Percentiles rank a stretch among this genome's conserved stretches.
Conservation (phyloP, 2,888 invertebrate genomes). For the Strigamia transsilvanica region DNA sequence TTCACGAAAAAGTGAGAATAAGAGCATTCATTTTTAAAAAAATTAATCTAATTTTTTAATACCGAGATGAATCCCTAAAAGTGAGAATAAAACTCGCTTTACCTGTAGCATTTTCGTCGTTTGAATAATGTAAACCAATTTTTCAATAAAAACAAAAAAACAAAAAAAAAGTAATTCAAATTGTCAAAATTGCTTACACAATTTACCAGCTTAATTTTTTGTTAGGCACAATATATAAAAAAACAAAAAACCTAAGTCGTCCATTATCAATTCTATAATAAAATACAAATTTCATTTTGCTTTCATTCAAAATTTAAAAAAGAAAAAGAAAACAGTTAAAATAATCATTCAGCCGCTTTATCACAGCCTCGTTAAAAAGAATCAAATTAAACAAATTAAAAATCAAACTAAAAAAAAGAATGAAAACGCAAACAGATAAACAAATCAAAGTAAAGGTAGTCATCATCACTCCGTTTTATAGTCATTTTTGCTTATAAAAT, state of each 20-base stretch:
- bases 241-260: not conserved
- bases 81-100: slow-evolving; percentile 34
- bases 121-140: not conserved
- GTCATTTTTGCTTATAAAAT: slow-evolving; percentile 21
- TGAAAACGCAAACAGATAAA: not conserved
- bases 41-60: slow-evolving; percentile 39
- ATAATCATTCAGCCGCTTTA: not conserved
- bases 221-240: slow-evolving; percentile 27
- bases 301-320: not conserved
- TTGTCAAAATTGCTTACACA: slow-evolving; percentile 1
- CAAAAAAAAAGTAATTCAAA: not conserved
- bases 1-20: not conserved
- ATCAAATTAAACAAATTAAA: not conserved
- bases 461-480: slow-evolving; percentile 11
- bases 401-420: not conserved
- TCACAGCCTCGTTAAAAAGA: not conserved
- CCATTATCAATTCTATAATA: not conserved
- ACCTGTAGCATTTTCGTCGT: not conserved
- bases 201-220: slow-evolving; percentile 22
- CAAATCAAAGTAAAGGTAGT: not conserved
- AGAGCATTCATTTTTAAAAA: not conserved
- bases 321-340: not conserved
- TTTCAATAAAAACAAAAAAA: not conserved
- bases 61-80: slow-evolving; percentile 35
- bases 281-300: slow-evolving; percentile 12